These are phyloP conservation scores for Alligator sinensis DNA, from an alignment of 2,113 vertebrate species.

Conservation along the genomic window DNA sequence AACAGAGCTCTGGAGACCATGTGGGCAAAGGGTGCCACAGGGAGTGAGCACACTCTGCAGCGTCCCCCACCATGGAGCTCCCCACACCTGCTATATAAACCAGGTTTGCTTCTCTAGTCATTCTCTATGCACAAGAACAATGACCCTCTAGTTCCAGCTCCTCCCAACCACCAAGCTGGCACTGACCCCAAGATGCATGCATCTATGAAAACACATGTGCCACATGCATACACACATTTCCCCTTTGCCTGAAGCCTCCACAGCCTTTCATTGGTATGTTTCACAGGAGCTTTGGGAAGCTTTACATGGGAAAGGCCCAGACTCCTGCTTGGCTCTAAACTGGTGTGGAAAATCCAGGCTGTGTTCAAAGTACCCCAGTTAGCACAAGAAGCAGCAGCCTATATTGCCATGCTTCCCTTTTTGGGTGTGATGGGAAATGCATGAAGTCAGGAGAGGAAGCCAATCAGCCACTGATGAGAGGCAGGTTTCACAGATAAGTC, in stretches of 20 bases:
- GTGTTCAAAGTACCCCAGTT: background rate
- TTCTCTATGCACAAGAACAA: no score
- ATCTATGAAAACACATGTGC: background rate
- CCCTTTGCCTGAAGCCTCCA: background rate
- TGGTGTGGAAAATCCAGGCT: background rate
- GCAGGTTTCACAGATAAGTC: accelerated
- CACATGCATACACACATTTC: background rate
- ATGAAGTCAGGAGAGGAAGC: background rate
- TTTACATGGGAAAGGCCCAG: background rate
- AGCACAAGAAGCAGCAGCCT: background rate
- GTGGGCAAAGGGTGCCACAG: no score
- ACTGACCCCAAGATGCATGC: background rate
- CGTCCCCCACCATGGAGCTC: no score
- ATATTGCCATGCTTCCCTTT: background rate
- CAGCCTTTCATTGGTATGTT: background rate
- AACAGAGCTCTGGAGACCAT: no score
- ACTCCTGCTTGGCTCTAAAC: background rate
- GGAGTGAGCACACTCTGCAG: no score
- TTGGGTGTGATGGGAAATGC: background rate
- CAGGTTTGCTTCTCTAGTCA: background rate
- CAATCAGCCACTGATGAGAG: accelerated
- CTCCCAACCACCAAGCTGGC: no score
- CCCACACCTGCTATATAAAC: background rate
- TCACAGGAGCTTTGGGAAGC: background rate
- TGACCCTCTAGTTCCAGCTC: no score